phyloP scores from a whole-genome alignment of 2,888 invertebrate genomes.

The Anarsia innoxiella region DNA sequence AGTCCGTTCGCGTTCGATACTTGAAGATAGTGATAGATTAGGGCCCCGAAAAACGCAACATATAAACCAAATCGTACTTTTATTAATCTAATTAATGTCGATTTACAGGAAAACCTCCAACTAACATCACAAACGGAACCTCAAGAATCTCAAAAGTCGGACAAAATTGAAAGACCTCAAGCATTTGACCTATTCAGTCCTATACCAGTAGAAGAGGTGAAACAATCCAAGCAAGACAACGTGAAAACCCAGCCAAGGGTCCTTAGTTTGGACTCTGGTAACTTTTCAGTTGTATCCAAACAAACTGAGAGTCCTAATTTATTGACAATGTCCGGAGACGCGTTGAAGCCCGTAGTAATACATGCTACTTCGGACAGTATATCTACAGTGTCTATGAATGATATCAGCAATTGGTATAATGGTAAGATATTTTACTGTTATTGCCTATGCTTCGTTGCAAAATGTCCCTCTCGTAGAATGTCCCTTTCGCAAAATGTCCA shows the following conservation, averaged over 20 bases:
- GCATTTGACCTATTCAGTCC: constrained; percentile 73
- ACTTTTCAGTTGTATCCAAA: constrained; percentile 58
- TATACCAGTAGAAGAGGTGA: constrained; percentile 53
- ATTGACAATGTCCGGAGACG: constrained; percentile 53
- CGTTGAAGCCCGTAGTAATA: constrained; percentile 46
- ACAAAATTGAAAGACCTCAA: constrained; percentile 44
- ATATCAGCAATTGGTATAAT: constrained; percentile 81
- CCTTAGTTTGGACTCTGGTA: constrained; percentile 56
- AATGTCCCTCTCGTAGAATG: too few relatives aligned
- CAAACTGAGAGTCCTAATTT: constrained; percentile 42
- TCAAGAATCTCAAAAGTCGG: constrained; percentile 26
- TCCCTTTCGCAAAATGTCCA: too few relatives aligned
- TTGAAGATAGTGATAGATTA: too few relatives aligned
- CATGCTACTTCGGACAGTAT: constrained; percentile 59
- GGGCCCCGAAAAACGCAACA: too few relatives aligned
- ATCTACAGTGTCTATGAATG: constrained; percentile 72
- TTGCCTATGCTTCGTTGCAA: too few relatives aligned
- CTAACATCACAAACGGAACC: constrained; percentile 24
- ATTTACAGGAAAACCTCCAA: constrained; percentile 49
- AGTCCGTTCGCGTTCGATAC: too few relatives aligned
- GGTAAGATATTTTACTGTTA: too few relatives aligned
- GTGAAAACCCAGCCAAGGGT: constrained; percentile 50
- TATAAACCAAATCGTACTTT: too few relatives aligned
- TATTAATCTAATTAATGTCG: background rate
- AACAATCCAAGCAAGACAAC: constrained; percentile 50